Evolutionary conservation across 2,888 invertebrate species (phyloP).

Genomic region (Frankliniella fusca): DNA sequence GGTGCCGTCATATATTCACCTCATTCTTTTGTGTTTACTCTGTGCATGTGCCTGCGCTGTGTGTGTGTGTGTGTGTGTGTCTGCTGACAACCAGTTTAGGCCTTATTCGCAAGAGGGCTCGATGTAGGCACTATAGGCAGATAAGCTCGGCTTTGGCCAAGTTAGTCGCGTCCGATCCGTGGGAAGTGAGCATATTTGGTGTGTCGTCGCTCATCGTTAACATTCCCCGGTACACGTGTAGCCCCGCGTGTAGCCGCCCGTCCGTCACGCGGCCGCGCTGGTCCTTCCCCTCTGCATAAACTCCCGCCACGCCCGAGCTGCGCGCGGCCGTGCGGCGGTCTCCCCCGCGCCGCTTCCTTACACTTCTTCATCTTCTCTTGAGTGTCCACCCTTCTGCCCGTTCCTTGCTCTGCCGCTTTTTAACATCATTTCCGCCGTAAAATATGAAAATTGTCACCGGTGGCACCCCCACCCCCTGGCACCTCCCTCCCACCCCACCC

Average conservation of each 20-base stretch:
- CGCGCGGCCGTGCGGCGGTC: no score
- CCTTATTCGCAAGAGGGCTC: slow-evolving; percentile 1
- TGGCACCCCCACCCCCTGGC: no score
- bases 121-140: background rate
- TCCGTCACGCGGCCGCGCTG: background rate
- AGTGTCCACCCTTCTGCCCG: background rate
- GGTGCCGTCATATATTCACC: slow-evolving; percentile 19
- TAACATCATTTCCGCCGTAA: background rate
- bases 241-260: background rate
- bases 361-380: background rate
- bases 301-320: no score
- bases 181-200: slow-evolving; percentile 8
- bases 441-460: background rate
- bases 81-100: background rate
- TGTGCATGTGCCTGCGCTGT: background rate
- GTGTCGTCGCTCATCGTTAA: background rate
- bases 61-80: background rate
- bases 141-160: background rate
- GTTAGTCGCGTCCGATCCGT: background rate
- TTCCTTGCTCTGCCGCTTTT: background rate
- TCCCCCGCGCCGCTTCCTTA: background rate
- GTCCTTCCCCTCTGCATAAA: background rate
- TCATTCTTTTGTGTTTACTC: slow-evolving; percentile 20
- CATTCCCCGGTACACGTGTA: background rate
- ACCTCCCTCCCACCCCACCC: background rate